Evolutionary conservation across 2,113 vertebrate species (phyloP).

Genomic region (Cygnus buccinator): DNA sequence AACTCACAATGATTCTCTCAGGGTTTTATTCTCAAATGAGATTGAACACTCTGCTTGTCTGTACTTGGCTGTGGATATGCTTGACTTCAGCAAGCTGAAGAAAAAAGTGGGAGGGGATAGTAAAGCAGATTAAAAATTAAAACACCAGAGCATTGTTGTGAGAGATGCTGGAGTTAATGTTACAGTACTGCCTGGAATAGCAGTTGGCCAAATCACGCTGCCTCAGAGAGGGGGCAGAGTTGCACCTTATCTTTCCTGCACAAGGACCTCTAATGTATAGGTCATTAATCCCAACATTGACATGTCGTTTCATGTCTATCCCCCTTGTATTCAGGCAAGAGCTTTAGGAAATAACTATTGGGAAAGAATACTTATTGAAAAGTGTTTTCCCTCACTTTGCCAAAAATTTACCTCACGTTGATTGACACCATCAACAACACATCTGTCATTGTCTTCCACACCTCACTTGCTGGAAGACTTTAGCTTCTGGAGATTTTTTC

Average conservation of each 20-base stretch:
- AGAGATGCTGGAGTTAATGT: neutral
- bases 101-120: neutral
- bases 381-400: neutral
- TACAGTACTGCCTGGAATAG: neutral
- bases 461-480: neutral
- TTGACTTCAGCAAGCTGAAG: neutral
- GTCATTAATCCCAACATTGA: neutral
- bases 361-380: neutral
- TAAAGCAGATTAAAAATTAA: neutral
- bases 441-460: neutral
- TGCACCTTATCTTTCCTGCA: neutral
- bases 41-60: neutral
- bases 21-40: neutral
- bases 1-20: neutral
- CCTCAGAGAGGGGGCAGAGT: neutral
- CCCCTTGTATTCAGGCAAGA: neutral
- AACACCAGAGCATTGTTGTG: neutral
- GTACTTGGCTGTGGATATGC: neutral
- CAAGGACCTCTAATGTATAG: neutral
- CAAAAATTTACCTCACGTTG: neutral
- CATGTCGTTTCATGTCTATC: neutral
- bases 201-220: neutral
- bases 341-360: neutral
- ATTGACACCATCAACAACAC: neutral
- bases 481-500: neutral